These are phyloP conservation scores for Eurytoma adleriae DNA, from an alignment of 2,888 invertebrate genomes.

Conservation along the genomic window DNA sequence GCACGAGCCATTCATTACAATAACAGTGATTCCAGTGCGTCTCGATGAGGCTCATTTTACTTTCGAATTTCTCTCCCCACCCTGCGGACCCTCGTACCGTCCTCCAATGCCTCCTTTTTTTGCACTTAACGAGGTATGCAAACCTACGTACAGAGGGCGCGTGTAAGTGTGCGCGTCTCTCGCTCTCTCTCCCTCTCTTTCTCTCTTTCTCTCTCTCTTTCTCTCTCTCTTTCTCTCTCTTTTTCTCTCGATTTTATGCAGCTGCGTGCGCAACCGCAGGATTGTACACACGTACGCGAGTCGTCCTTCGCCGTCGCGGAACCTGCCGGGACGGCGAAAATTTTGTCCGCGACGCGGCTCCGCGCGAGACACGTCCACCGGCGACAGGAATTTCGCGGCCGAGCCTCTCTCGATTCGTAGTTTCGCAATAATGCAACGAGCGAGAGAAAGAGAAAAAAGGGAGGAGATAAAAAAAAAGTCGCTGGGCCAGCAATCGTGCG, in stretches of 20 bases:
- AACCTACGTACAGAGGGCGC: neutral
- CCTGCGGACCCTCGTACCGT: neutral
- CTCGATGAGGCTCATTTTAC: slow-evolving; percentile 29
- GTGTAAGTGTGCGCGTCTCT: too few species aligned
- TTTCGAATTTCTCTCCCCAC: slow-evolving; percentile 24
- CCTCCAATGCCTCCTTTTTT: slow-evolving; percentile 8
- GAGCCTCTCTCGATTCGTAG: neutral
- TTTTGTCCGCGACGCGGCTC: neutral
- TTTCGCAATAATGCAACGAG: slow-evolving; percentile 17
- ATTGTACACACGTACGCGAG: neutral
- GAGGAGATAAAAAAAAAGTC: neutral
- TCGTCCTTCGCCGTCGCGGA: slow-evolving; percentile 14
- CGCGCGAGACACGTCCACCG: neutral
- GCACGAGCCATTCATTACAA: slow-evolving; percentile 9
- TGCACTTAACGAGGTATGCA: slow-evolving; percentile 14
- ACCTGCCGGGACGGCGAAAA: slow-evolving; percentile 1
- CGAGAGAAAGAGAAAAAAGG: neutral
- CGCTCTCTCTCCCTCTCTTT: too few species aligned
- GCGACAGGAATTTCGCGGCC: neutral
- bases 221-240: neutral
- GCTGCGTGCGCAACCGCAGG: slow-evolving; percentile 19
- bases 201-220: too few species aligned
- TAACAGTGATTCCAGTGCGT: neutral
- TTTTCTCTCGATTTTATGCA: slow-evolving; percentile 10
- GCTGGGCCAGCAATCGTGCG: too few species aligned